phyloP scores from a whole-genome alignment of 2,113 vertebrate species.

The Brienomyrus brachyistius region DNA sequence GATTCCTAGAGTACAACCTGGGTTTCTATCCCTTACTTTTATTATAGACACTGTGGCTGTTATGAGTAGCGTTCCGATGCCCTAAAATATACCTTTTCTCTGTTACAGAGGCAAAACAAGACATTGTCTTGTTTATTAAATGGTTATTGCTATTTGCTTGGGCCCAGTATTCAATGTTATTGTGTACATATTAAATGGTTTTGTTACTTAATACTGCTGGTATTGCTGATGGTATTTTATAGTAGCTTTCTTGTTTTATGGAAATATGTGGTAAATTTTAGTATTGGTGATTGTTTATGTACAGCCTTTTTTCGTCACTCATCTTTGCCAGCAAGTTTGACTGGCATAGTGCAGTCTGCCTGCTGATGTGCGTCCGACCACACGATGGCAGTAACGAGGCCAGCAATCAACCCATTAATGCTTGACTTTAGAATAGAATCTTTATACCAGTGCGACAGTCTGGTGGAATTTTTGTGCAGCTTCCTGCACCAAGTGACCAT shows the following conservation, averaged over 20 bases:
- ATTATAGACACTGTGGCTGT: background rate
- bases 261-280: background rate
- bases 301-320: too few species aligned
- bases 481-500: background rate
- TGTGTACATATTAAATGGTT: background rate
- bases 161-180: too few species aligned
- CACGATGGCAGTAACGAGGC: conserved; percentile 61
- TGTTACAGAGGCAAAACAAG: background rate
- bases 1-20: background rate
- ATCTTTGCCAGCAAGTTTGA: background rate
- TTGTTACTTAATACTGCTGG: background rate
- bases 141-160: too few species aligned
- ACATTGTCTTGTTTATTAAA: too few species aligned
- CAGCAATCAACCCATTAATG: background rate
- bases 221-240: background rate
- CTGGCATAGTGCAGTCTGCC: background rate
- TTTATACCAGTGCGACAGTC: background rate
- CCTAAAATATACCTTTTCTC: background rate
- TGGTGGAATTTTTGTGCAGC: background rate
- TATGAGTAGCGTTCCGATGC: background rate
- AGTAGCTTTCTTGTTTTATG: background rate
- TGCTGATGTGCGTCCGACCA: conserved; percentile 46
- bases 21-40: background rate
- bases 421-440: background rate
- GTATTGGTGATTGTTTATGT: background rate